Evolutionary conservation across 2,113 vertebrate genomes (phyloP).

Genomic region (Bufo bufo): DNA sequence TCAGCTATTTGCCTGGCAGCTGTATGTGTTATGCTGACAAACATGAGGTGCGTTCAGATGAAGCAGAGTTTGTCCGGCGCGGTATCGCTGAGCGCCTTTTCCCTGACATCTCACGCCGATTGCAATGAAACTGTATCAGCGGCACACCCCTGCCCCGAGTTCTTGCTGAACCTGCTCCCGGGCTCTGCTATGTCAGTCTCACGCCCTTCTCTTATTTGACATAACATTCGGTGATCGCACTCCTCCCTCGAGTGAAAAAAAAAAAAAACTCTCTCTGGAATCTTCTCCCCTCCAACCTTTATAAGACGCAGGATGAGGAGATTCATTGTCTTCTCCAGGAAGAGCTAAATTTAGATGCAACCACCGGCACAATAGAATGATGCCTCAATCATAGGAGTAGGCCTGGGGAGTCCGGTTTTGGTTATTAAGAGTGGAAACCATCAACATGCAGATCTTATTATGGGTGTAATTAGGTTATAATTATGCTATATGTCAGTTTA

Average conservation of each 20-base stretch:
- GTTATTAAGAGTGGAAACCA: background rate
- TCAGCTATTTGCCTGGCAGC: background rate
- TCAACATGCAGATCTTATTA: background rate
- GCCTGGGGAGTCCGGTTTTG: background rate
- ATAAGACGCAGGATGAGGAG: background rate
- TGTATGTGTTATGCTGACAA: background rate
- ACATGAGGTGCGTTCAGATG: background rate
- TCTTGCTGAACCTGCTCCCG: slow-evolving; percentile 12
- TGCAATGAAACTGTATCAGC: slow-evolving; percentile 20
- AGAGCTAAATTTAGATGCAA: slow-evolving; percentile 1
- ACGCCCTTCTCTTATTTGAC: slow-evolving; percentile 33
- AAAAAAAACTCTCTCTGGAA: background rate
- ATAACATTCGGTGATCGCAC: background rate
- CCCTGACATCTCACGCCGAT: background rate
- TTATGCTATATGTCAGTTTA: no score
- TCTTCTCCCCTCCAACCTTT: background rate
- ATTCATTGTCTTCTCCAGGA: background rate
- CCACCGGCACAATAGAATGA: background rate
- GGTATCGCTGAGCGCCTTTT: background rate
- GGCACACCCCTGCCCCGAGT: slow-evolving; percentile 23
- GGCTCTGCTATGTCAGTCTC: slow-evolving; percentile 3
- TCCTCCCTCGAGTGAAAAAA: background rate
- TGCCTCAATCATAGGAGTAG: background rate
- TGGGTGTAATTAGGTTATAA: no score
- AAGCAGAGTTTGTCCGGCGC: background rate